Evolutionary conservation across 64 coral and sea anemone genomes (phyloP).

Genomic region (Catalaphyllia jardinei): DNA sequence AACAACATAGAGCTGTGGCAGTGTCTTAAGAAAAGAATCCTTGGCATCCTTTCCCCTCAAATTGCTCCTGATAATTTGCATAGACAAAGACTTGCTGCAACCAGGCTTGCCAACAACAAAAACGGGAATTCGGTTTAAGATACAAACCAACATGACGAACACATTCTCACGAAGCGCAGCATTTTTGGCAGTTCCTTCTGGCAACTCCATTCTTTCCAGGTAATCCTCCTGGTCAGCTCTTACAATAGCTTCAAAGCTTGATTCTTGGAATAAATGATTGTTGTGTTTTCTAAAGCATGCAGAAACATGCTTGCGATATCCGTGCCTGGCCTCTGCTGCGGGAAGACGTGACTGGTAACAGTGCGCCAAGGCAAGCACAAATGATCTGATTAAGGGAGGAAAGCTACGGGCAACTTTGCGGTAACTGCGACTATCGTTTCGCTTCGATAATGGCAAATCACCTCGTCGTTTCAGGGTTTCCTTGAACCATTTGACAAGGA

Average conservation of each 20-base stretch:
- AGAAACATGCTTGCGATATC: conserved; percentile 45
- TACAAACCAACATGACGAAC: conserved; percentile 77
- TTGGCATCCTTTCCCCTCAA: conserved; percentile 75
- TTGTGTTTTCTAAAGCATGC: conserved; percentile 27
- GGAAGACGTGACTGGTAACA: conserved; percentile 83
- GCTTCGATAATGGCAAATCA: neutral
- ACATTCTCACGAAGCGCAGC: conserved; percentile 81
- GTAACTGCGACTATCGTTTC: neutral
- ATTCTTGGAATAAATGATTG: neutral
- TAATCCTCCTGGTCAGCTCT: conserved; percentile 83
- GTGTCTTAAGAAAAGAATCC: conserved; percentile 71
- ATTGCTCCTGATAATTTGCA: conserved; percentile 83
- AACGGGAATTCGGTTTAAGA: conserved; percentile 61
- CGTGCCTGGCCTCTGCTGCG: conserved; percentile 24
- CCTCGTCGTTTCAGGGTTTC: conserved; percentile 24
- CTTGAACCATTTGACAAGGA: conserved; percentile 74
- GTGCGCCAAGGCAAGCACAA: conserved; percentile 78
- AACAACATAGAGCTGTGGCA: conserved; percentile 82
- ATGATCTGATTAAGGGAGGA: conserved; percentile 2
- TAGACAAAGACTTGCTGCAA: conserved; percentile 91
- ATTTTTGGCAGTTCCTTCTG: conserved; percentile 79
- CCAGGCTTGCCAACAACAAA: conserved; percentile 88
- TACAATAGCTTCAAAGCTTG: conserved; percentile 31
- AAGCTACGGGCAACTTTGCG: neutral
- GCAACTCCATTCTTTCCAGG: conserved; percentile 81